Percentiles rank a stretch among this genome's conserved stretches.
Evolutionary conservation across 2,113 vertebrate species (phyloP).

Genomic region (Pedionomus torquatus): DNA sequence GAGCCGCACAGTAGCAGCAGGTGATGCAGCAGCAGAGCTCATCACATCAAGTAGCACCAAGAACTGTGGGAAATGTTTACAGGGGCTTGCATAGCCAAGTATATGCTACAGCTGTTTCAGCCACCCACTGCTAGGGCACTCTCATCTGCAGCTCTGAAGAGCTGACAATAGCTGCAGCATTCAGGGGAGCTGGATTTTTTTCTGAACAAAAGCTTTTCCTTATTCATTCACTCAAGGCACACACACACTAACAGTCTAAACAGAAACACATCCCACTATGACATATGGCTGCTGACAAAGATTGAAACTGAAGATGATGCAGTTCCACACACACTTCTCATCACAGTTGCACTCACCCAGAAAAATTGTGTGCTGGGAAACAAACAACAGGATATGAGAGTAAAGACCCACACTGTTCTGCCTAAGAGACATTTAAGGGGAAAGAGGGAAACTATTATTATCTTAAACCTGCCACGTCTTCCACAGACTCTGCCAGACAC

Average conservation of each 20-base stretch:
- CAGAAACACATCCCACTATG: neutral
- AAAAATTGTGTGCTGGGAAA: neutral
- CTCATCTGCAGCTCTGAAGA: neutral
- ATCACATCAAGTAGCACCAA: neutral
- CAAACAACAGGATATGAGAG: neutral
- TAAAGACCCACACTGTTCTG: neutral
- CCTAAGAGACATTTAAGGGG: neutral
- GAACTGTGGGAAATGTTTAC: neutral
- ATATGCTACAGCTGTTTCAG: neutral
- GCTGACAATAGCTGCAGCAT: neutral
- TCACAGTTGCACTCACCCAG: neutral
- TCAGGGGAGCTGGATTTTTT: neutral
- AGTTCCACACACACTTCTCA: neutral
- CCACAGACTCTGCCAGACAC: neutral
- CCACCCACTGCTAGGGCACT: rapidly evolving
- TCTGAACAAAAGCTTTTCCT: neutral
- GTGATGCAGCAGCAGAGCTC: neutral
- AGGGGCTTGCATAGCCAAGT: neutral
- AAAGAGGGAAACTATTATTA: neutral
- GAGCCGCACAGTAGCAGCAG: neutral
- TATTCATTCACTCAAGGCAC: neutral
- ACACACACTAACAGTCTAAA: neutral
- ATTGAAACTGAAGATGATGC: neutral
- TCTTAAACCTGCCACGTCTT: neutral
- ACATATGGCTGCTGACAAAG: rapidly evolving